These are phyloP conservation scores for Manduca sexta DNA, from an alignment of 1,140 invertebrate genomes.

Conservation along the genomic window DNA sequence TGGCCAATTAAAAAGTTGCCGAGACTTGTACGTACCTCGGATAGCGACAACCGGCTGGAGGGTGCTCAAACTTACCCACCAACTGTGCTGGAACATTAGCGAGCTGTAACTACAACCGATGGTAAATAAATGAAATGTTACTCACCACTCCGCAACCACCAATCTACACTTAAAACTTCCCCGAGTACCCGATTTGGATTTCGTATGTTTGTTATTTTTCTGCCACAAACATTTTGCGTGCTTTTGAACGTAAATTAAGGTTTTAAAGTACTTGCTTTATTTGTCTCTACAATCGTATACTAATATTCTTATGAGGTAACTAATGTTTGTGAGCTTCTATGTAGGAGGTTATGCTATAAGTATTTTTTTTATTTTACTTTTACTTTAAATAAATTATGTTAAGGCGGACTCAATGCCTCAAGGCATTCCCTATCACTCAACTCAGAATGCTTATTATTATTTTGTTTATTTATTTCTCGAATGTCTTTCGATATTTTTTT, in stretches of 20 bases:
- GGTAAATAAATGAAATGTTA: conserved; percentile 12
- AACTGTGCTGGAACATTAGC: conserved; percentile 1
- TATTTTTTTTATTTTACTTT: too few relatives aligned
- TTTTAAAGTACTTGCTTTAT: not conserved
- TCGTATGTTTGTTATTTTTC: too few relatives aligned
- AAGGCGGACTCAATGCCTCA: too few relatives aligned
- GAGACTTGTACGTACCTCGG: conserved; percentile 29
- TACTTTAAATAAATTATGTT: too few relatives aligned
- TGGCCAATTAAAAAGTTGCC: conserved; percentile 60
- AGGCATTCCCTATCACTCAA: too few relatives aligned
- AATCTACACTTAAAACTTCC: not conserved
- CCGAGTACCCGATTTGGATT: too few relatives aligned
- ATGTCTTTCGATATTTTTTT: too few relatives aligned
- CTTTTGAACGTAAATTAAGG: not conserved
- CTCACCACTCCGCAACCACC: not conserved
- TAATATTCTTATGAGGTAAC: too few relatives aligned
- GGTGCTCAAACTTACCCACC: conserved; percentile 30
- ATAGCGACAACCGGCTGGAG: conserved; percentile 38
- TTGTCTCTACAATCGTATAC: not conserved
- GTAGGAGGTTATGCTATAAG: too few relatives aligned
- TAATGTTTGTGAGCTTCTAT: too few relatives aligned
- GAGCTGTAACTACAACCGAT: conserved; percentile 13
- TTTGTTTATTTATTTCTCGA: too few relatives aligned
- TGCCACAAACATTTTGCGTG: not conserved
- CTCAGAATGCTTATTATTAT: too few relatives aligned